A percentile compares a stretch with the other conserved stretches of the same genome.
Evolutionary conservation across 2,797 vertebrate species (phyloP).

Genomic region (Thalassophryne amazonica): DNA sequence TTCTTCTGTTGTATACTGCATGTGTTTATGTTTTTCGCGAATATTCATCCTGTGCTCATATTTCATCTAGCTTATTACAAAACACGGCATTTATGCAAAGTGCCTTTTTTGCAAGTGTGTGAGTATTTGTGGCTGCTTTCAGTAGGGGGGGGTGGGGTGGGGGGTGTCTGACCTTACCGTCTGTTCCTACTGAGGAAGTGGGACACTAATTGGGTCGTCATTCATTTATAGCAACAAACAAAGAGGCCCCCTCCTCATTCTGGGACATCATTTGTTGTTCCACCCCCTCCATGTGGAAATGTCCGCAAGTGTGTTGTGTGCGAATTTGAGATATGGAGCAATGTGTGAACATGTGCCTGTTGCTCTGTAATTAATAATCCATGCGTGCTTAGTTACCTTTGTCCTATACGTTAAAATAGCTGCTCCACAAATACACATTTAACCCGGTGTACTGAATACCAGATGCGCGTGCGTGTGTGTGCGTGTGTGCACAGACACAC

Average conservation of each 20-base stretch:
- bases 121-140: slow-evolving; percentile 18
- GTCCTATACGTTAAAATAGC: slow-evolving; percentile 56
- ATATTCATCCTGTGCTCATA: too few relatives aligned
- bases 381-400: slow-evolving; percentile 14
- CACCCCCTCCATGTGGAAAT: slow-evolving; percentile 11
- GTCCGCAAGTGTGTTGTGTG: background rate
- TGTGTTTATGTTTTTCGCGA: too few relatives aligned
- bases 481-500: background rate
- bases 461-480: background rate
- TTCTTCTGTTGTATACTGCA: too few relatives aligned
- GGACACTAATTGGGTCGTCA: slow-evolving; percentile 77
- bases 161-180: slow-evolving; percentile 53
- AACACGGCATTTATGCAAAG: background rate
- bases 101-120: slow-evolving; percentile 8
- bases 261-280: slow-evolving; percentile 54
- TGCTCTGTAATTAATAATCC: slow-evolving; percentile 34
- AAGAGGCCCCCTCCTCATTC: slow-evolving; percentile 26
- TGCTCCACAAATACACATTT: slow-evolving; percentile 51
- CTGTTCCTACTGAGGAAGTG: slow-evolving; percentile 63
- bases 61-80: slow-evolving; percentile 2
- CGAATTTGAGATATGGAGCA: slow-evolving; percentile 16
- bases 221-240: slow-evolving; percentile 66
- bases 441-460: slow-evolving; percentile 15
- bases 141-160: slow-evolving; percentile 11
- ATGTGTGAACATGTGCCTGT: slow-evolving; percentile 16